These are phyloP conservation scores for Pseudeuparius sepicola DNA, from an alignment of 2,888 invertebrate species.

Conservation along the genomic window DNA sequence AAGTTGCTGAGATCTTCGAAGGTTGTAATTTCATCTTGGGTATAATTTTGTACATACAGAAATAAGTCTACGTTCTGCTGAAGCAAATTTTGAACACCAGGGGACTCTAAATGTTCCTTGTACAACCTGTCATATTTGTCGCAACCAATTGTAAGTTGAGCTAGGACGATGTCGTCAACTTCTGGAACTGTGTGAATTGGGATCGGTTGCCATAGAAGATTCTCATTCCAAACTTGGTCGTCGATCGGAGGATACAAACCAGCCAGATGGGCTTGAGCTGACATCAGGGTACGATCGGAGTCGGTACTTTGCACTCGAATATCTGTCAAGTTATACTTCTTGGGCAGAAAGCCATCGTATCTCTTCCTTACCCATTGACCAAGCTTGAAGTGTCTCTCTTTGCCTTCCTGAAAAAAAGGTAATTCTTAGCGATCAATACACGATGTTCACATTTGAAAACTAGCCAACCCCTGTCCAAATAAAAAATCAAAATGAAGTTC, in stretches of 20 bases:
- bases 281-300: conserved; percentile 78
- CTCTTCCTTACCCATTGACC: conserved; percentile 62
- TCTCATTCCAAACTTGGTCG: conserved; percentile 47
- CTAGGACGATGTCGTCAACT: conserved; percentile 42
- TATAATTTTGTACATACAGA: too few species aligned
- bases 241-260: conserved; percentile 56
- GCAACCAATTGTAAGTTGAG: too few species aligned
- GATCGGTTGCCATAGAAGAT: conserved; percentile 61
- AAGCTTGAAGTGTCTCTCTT: conserved; percentile 58
- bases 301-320: conserved; percentile 61
- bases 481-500: too few species aligned
- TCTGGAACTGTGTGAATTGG: conserved; percentile 58
- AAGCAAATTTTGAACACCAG: too few species aligned
- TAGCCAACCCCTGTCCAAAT: too few species aligned
- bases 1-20: too few species aligned
- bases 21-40: too few species aligned
- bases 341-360: conserved; percentile 50
- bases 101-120: too few species aligned
- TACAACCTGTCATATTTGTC: too few species aligned
- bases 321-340: conserved; percentile 42
- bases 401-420: conserved; percentile 46
- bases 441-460: too few species aligned
- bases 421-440: too few species aligned
- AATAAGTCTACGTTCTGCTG: too few species aligned
- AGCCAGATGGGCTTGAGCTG: conserved; percentile 67